Evolutionary conservation across 1,140 invertebrate genomes (phyloP), one percentile per base, ranked within the genome.

Genomic region (Berghia stephanieae): DNA sequence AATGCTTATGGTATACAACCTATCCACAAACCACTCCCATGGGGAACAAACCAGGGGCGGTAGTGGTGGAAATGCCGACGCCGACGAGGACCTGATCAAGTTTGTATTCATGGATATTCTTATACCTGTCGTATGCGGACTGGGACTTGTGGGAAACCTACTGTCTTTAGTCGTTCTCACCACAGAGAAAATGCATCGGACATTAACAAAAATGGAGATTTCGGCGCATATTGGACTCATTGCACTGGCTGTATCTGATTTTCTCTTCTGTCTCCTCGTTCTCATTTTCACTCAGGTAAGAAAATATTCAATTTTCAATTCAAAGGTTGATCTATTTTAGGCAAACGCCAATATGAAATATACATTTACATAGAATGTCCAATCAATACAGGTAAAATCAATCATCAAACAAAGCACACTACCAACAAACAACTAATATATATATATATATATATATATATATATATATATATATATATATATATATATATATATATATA

Each of bases 161-260:
- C 78, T 89, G 4, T 86, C 87, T 40, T 82, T 89, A 60, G 72
- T 88, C 27, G 87, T 89, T 8, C 78, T 89, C 6, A 89, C 87
- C 6, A 80, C 83, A 40, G 86, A 88, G 70, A 87, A 88, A 74
- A 79, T 86, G 31, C 83, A 86, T 49, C 76, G 81, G 31, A 81
- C 84, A n/a, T 75, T 88, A 27, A 86, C 82, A 13, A 86, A 85
- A 78, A 87, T 88, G 84, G 88, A 89, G 80, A 83, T 85, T 73
- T 88, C 87, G 0, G 87, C 87, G 24, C 85, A 89, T 75, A 83
- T 85, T 55, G 88, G 88, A 49, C 81, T 89, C 55, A 87, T 88
- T 36, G 86, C 85, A 5, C 79, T 89, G 49, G 88, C 87, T 13
- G 81, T 87, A 1, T 87, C 87, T 42, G 88, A 89, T 77, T 82